Evolutionary conservation across 2,888 invertebrate genomes (phyloP), one percentile per base, ranked within the genome.

Genomic region (Drosophila nr. fundita): DNA sequence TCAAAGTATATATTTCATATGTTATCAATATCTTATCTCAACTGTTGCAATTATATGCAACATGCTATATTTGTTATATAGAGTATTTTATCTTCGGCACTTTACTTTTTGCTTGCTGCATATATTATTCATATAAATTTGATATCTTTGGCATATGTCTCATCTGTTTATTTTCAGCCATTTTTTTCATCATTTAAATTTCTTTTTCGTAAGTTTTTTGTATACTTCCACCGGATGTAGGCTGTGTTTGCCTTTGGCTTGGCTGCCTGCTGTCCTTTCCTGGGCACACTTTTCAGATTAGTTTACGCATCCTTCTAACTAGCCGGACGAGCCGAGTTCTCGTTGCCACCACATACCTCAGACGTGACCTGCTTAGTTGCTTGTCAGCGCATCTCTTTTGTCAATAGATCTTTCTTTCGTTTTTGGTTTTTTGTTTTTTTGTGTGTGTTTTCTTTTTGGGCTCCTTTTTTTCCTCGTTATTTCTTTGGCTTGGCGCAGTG

Each of bases 251-350:
- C 71, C 55, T 73, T 79, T 69, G 59, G 49, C 71, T 79, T 69
- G 59, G 49, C 71, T 73, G 75, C 71, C 73, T 70, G 50, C 74
- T 78, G 71, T 71, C 70, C 69, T 73, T 66, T 74, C 68, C 63
- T 62, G 68, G 89, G 83, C 91, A 90, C 90, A 90, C 90, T 90
- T 91, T 86, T 73, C 57, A 83, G 87, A 89, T 91, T 87, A 90
- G 79, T 88, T 91, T 90, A 89, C 90, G 76, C 76, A 50, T 61
- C 36, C 61, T 68, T 76, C 69, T 66, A 78, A 60, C 63, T 78
- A 60, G 61, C 40, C 64, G 21, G 40, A 24, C 42, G 30, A 27
- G 34, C n/a, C 24, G 64, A 38, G 32, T 24, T 13, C 48, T 66
- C 18, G 2, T 49, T 53, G 55, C 50, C 55, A 34, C 21, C 10